Evolutionary conservation across 2,888 invertebrate species (phyloP).

Genomic region (Loripinus fragilis): DNA sequence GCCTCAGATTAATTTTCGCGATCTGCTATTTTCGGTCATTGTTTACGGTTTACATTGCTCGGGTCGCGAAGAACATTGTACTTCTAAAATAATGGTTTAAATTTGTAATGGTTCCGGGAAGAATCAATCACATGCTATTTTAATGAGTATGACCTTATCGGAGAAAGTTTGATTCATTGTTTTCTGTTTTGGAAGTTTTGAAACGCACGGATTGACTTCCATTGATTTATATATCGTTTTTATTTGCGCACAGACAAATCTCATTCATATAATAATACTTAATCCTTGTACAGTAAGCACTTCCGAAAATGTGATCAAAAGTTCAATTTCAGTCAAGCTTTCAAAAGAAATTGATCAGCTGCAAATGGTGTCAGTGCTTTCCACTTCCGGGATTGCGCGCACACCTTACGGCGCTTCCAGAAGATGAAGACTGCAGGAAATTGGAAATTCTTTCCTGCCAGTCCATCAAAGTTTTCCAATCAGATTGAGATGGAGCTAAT

Average conservation of each 20-base stretch:
- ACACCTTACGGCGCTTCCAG: constrained; percentile 49
- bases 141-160: constrained; percentile 11
- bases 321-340: constrained; percentile 43
- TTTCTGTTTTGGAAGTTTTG: constrained; percentile 16
- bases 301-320: constrained; percentile 64
- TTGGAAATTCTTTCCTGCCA: constrained; percentile 57
- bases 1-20: too few relatives aligned
- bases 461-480: constrained; percentile 53
- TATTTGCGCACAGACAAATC: constrained; percentile 23
- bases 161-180: constrained; percentile 7
- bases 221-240: constrained; percentile 35
- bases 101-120: not conserved
- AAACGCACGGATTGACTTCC: constrained; percentile 26
- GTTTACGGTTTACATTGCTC: not conserved
- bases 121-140: not conserved
- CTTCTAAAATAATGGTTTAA: constrained; percentile 3
- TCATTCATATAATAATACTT: constrained; percentile 49
- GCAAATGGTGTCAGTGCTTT: constrained; percentile 59
- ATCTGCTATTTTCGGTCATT: too few relatives aligned
- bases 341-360: constrained; percentile 58
- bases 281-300: constrained; percentile 60
- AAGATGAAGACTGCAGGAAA: constrained; percentile 55
- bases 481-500: constrained; percentile 51
- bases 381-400: constrained; percentile 58
- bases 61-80: not conserved